A percentile compares a stretch with the other conserved stretches of the same genome.
phyloP scores from a whole-genome alignment of 1,140 invertebrate species.

The Magallana gigas region DNA sequence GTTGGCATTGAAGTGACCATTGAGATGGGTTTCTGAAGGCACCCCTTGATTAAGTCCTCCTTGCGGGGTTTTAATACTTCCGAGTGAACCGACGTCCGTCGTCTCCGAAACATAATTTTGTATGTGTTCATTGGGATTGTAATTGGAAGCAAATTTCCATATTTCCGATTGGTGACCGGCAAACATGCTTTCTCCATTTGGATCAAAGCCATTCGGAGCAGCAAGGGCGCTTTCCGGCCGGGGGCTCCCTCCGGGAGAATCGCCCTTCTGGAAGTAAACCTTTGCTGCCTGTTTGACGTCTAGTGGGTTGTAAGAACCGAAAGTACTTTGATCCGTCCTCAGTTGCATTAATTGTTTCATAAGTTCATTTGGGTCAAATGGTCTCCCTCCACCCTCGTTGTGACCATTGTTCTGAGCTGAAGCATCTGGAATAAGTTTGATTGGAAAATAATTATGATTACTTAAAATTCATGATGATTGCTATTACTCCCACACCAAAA shows the following conservation, averaged over 20 bases:
- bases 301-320: slow-evolving; percentile 54
- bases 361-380: slow-evolving; percentile 54
- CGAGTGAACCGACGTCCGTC: slow-evolving; percentile 8
- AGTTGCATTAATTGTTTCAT: slow-evolving; percentile 54
- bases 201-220: slow-evolving; percentile 10
- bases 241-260: background rate
- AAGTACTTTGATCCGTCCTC: slow-evolving; percentile 52
- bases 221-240: background rate
- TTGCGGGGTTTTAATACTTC: background rate
- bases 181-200: slow-evolving; percentile 43
- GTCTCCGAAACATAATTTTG: slow-evolving; percentile 21
- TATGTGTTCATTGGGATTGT: slow-evolving; percentile 54
- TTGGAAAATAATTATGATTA: background rate
- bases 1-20: slow-evolving; percentile 13
- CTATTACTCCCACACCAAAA: no score
- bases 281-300: slow-evolving; percentile 48
- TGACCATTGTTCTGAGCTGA: background rate
- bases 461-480: background rate
- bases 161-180: slow-evolving; percentile 31
- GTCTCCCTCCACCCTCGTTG: background rate
- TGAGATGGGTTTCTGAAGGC: background rate
- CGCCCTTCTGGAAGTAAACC: slow-evolving; percentile 43
- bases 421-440: background rate
- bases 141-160: slow-evolving; percentile 50
- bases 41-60: background rate